Base-by-base conservation (phyloP, 2,888 invertebrate species). In the Cosmia pyralina region DNA sequence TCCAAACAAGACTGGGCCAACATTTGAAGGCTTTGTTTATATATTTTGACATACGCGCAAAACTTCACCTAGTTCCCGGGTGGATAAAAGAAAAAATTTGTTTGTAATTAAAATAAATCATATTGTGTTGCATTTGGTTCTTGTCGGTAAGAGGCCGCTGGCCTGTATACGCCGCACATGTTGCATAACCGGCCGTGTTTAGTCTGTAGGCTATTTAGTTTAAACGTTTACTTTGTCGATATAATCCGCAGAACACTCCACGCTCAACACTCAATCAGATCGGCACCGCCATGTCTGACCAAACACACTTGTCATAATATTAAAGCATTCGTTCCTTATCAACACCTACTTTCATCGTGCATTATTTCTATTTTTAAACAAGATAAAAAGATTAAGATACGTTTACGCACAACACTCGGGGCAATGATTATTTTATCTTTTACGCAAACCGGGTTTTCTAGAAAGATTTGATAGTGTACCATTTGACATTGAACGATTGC, bases 261-360 rank as follows among this genome's bases (percentile, higher is more conserved):
- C 85, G 83, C 83, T 85, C 85, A 73, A 41, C 77, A 73, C 85
- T 85, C 82, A 70, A 82, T 85, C 81, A 85, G 82, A 77, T 84
- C 79, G 89, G 87, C 89, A 88, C 90, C 92, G 65, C 82, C 64
- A 82, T 88, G 91, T 92, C 92, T 92, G 88, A 87, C 88, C 84
- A 87, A 79, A 81, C 84, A 66, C 75, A 83, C 81, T 80, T 81
- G 84, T 83, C 81, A 81, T 81, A 81, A 81, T 63, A 81, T 73
- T 72, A 74, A 78, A 84, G 72, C 74, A 81, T 75, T 84, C 67
- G 67, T 59, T 72, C 50, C 69, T 85, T 85, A 85, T 85, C 83
- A 69, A 77, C 82, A 77, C 67, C 22, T 75, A 70, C 67, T 70
- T 85, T 70, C 62, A 69, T 69, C 73, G 41, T 70, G 62, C 59